Evolutionary conservation across 2,797 vertebrate species (phyloP), one percentile per base, ranked within the genome.

Genomic region (Hylomyscus alleni): DNA sequence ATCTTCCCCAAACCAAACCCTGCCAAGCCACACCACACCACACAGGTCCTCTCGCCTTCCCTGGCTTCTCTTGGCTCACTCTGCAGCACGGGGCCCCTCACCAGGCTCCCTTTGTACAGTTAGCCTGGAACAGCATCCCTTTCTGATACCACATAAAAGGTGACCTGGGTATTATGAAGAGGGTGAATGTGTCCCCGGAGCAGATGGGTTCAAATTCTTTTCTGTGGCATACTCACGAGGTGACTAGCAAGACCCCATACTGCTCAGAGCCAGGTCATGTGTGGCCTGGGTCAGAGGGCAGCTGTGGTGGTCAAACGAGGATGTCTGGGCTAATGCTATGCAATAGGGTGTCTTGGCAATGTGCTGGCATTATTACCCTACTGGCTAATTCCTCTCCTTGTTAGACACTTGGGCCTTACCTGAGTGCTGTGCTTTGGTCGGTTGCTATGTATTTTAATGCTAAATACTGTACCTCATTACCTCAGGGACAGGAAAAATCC

Each of bases 21-120:
- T 1, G 2, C 37, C 37, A 76, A 65, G 69, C 37, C 29, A 2
- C 19, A 6, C 37, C 29, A 2, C 19, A 6, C n/a, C 52, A 58
- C 40, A 14, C 7, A 75, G 37, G 12, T 47, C 8, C 40, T 15
- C 58, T 56, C 8, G 26, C 9, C 10, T 14, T 40, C 8, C 17
- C 40, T 37, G 34, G 87, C 13, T 14, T 40, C 8, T 13, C 40
- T 37, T 37, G 87, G 52, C 76, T 85, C 31, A 34, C 29, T 56
- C 29, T 92, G 37, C 29, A 75, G 50, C 6, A 0, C 3, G 2
- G 52, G 17, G 1, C 40, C 13, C 50, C 24, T 88, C 24, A 7
- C 1, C 15, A 22, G 1, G 6, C 11, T 13, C 26, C 60, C 8
- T 17, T 54, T 17, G 1, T 1, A 22, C 24, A 12, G 60, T 34